Conservation (phyloP, 2,888 invertebrate genomes). For the Petrophora chlorosata region DNA sequence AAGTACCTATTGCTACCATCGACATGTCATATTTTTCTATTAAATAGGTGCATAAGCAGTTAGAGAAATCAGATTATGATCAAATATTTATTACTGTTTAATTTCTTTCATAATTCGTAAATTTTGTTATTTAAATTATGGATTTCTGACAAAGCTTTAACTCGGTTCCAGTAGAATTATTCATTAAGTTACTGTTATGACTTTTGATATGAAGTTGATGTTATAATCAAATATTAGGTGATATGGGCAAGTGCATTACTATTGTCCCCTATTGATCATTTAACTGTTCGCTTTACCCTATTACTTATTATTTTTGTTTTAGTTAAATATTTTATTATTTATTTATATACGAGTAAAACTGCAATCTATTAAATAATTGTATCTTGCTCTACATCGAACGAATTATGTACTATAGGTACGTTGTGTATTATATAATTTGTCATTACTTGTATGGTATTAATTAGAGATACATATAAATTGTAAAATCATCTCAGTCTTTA, state of each 20-base stretch:
- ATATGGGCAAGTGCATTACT: slow-evolving; percentile 83
- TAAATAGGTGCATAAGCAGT: slow-evolving; percentile 59
- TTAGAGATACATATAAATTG: slow-evolving; percentile 38
- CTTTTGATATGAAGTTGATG: slow-evolving; percentile 81
- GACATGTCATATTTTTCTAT: slow-evolving; percentile 59
- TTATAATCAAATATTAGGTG: slow-evolving; percentile 82
- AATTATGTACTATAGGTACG: slow-evolving; percentile 56
- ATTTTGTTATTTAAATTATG: slow-evolving; percentile 82
- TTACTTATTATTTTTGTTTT: slow-evolving; percentile 80
- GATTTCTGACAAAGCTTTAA: slow-evolving; percentile 83
- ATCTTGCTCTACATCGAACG: slow-evolving; percentile 67
- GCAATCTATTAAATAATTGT: slow-evolving; percentile 61
- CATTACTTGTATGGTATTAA: slow-evolving; percentile 35
- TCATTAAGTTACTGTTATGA: slow-evolving; percentile 83
- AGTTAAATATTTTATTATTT: slow-evolving; percentile 83
- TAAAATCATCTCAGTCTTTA: slow-evolving; percentile 69
- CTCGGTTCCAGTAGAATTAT: slow-evolving; percentile 83
- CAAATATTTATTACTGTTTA: slow-evolving; percentile 83
- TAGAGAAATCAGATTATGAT: slow-evolving; percentile 74
- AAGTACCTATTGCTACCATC: slow-evolving; percentile 57
- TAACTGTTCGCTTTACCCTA: slow-evolving; percentile 80
- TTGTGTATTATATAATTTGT: slow-evolving; percentile 48
- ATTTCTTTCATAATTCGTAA: slow-evolving; percentile 79
- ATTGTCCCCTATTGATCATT: slow-evolving; percentile 79
- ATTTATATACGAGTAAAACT: slow-evolving; percentile 72